Base-by-base conservation (phyloP, 2,113 vertebrate genomes). In the Pachypanchax playfairii region DNA sequence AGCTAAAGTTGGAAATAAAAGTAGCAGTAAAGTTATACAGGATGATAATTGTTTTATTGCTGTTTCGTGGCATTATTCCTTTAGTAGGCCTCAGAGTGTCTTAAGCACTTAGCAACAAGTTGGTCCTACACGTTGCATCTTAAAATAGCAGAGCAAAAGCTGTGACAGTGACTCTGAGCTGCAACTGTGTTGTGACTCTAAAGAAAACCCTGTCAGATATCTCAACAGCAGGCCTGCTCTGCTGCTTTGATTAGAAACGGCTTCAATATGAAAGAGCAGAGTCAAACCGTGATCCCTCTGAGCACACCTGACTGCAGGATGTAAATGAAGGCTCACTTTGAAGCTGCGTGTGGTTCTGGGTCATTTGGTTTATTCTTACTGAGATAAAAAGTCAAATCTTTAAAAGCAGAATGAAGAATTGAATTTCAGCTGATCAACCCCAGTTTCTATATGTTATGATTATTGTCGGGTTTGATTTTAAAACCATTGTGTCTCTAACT, bases 181-280 rank as follows among this genome's bases (percentile, higher is more conserved):
- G 31, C 26, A 14, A 39, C 80, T 54, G 70, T 29, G 77, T 78
- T 43, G 62, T 52, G 54, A 63, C 51, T 76, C 33, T 8, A 66
- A 33, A 12, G 29, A 56, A 51, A 65, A 52, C 49, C 22, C 48
- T 46, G 60, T 69, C 72, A 79, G 59, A 64, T 62, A 81, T 53
- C 56, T 77, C 77, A 81, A 13, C 85, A 72, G 83, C 73, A 66
- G 83, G 78, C n/a, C n/a, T n/a, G n/a, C n/a, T n/a, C n/a, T n/a
- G n/a, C 61, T 18, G 31, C 70, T 21, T 59, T 87, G 81, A 87
- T 87, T 87, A 77, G 72, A 81, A 61, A 55, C 56, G 2, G 59
- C 52, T 39, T 1, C 31, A 24, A 54, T 55, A 5, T 33, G 44
- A 70, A 49, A 18, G 48, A 25, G 62, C 60, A n/a, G n/a, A 15